These are phyloP conservation scores for Agrochola macilenta DNA, from an alignment of 2,888 invertebrate species.

Conservation along the genomic window DNA sequence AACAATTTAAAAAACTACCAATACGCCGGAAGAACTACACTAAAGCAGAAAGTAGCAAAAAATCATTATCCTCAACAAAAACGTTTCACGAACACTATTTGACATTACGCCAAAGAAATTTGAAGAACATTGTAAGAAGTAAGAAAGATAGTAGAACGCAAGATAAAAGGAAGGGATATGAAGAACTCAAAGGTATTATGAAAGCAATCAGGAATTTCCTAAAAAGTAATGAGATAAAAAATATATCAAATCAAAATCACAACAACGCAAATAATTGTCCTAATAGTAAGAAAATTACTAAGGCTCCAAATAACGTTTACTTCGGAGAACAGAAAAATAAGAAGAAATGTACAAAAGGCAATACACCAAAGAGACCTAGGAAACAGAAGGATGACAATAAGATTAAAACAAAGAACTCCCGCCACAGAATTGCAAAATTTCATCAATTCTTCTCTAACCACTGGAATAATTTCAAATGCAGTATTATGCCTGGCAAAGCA, in stretches of 20 bases:
- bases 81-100: slow-evolving; percentile 18
- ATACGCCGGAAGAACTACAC: neutral
- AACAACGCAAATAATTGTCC: slow-evolving; percentile 17
- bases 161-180: slow-evolving; percentile 27
- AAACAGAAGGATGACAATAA: slow-evolving; percentile 38
- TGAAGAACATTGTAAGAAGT: slow-evolving; percentile 22
- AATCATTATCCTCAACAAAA: slow-evolving; percentile 11
- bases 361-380: slow-evolving; percentile 32
- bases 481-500: slow-evolving; percentile 44
- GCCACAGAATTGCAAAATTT: slow-evolving; percentile 34
- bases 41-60: neutral
- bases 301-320: slow-evolving; percentile 34
- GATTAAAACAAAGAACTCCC: slow-evolving; percentile 39
- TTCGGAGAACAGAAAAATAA: slow-evolving; percentile 28
- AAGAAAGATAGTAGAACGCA: slow-evolving; percentile 21
- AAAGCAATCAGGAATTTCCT: slow-evolving; percentile 27
- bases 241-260: slow-evolving; percentile 26
- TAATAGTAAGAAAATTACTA: slow-evolving; percentile 15
- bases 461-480: slow-evolving; percentile 65
- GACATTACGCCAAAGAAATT: slow-evolving; percentile 29
- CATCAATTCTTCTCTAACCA: slow-evolving; percentile 60
- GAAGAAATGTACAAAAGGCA: slow-evolving; percentile 22
- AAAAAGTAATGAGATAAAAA: slow-evolving; percentile 12
- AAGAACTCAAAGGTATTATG: slow-evolving; percentile 32
- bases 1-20: neutral